These are phyloP conservation scores for Anthopleura xanthogrammica DNA, from an alignment of 92 coral and sea anemone genomes.

Conservation along the genomic window DNA sequence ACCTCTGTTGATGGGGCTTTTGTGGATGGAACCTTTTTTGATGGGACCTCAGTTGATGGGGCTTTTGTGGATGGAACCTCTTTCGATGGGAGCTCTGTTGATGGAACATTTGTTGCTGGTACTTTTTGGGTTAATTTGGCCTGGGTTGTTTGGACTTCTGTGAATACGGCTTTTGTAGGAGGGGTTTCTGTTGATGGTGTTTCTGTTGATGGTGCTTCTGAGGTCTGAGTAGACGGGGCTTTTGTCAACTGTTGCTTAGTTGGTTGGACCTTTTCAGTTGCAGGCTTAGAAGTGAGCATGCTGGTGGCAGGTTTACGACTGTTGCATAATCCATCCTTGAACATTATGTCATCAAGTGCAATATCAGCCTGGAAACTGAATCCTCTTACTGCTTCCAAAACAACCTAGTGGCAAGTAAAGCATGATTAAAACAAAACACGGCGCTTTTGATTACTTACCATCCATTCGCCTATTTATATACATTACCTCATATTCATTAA, in stretches of 20 bases:
- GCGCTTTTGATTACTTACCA: background rate
- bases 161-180: background rate
- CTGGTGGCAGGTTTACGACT: slow-evolving; percentile 1
- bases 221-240: slow-evolving; percentile 1
- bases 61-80: background rate
- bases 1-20: background rate
- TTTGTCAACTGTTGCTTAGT: slow-evolving; percentile 2
- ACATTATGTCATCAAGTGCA: slow-evolving; percentile 55
- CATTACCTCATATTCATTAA: slow-evolving; percentile 11
- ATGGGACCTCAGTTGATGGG: background rate
- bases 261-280: slow-evolving; percentile 5
- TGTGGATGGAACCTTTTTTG: background rate
- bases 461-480: too few species aligned
- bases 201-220: slow-evolving; percentile 28
- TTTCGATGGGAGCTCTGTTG: background rate
- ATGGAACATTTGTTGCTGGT: background rate
- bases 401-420: slow-evolving; percentile 28
- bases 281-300: background rate
- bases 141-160: background rate
- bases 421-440: background rate
- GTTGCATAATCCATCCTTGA: slow-evolving; percentile 25
- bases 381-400: slow-evolving; percentile 55
- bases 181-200: slow-evolving; percentile 7
- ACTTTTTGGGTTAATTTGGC: background rate
- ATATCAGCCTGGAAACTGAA: slow-evolving; percentile 45